Base-by-base conservation (phyloP, 2,888 invertebrate genomes). In the Drosophila mulleri region DNA sequence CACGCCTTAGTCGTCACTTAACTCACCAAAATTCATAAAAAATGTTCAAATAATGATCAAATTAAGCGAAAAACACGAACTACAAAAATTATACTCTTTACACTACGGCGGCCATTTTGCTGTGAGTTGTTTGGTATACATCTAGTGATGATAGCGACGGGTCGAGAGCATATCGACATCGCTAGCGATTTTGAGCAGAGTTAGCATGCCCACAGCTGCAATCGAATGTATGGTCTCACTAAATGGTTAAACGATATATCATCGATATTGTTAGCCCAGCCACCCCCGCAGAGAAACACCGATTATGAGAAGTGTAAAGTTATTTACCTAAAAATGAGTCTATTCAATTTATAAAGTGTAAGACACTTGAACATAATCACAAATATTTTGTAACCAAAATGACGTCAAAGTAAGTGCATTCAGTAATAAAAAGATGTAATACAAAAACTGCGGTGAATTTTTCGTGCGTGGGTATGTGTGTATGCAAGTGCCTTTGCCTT, bases 21-120 rank as follows among this genome's bases (percentile, higher is more conserved):
- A 90, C 90, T 90, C 87, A 88, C 85, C 87, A 85, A 90, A 82
- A 82, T 75, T 67, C 77, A 80, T 83, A 83, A 88, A 83, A 82
- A 84, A 76, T 73, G 72, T 74, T 67, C 80, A 90, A 90, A 81
- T 84, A 88, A 86, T 80, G 59, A 72, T 72, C 62, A 88, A 87
- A 83, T 78, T 63, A 90, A 87, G 83, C 78, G 75, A 88, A 83
- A 88, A 90, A 89, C 84, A 89, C 83, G 87, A 83, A 88, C 87
- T 85, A 75, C 72, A 76, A 79, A 83, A 75, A 73, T 66, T 75
- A 78, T 74, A 82, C 78, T 76, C 78, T 77, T 78, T 68, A 77
- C 79, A 65, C 74, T 79, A 78, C 78, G 83, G 78, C 83, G 85
- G 83, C 88, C 86, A 89, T 88, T 82, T 80, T 80, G 63, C 73